Evolutionary conservation across 2,888 invertebrate species (phyloP), one percentile per base, ranked within the genome.

Genomic region (Dioctria linearis): DNA sequence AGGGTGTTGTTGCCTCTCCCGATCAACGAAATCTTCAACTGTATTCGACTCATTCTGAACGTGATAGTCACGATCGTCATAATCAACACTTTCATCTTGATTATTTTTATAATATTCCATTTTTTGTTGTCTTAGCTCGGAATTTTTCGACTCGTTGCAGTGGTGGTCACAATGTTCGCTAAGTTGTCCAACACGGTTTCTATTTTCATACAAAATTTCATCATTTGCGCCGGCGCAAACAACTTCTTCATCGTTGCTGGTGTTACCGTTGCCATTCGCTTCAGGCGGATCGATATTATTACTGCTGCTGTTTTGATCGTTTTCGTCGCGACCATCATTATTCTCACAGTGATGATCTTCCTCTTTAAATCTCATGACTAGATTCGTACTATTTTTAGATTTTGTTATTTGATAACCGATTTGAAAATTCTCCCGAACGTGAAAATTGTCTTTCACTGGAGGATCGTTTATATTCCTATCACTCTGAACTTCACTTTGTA

Each of bases 401-500:
- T 84, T 86, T 84, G 87, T 87, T 86, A 86, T 87, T 87, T 87
- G 87, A 87, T 87, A 87, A 87, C 86, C 86, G 84, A 73, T 80
- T 80, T 82, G 82, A 80, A 83, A 80, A 80, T 80, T 82, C 73
- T 73, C 81, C 73, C 80, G 80, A 82, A 79, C 43, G 11, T 66
- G 5, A 42, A 79, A 39, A 43, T 79, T 40, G 39, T 46, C 43
- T 8, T 42, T 43, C 43, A 37, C 61, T 40, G 61, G 61, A 78
- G 65, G 39, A 49, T 63, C 25, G 2, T 25, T 25, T 25, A 25
- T 25, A 46, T 6, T 61, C 46, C 49, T 49, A 49, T 63, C 78
- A 61, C 65, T 37, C 46, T 9, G 43, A 3, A 43, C 6, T 37
- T 49, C 63, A 63, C 63, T 8, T 43, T 49, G 5, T 11, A 11